Base-by-base conservation (phyloP, 2,888 invertebrate species). In the Caenorhabditis sinica region DNA sequence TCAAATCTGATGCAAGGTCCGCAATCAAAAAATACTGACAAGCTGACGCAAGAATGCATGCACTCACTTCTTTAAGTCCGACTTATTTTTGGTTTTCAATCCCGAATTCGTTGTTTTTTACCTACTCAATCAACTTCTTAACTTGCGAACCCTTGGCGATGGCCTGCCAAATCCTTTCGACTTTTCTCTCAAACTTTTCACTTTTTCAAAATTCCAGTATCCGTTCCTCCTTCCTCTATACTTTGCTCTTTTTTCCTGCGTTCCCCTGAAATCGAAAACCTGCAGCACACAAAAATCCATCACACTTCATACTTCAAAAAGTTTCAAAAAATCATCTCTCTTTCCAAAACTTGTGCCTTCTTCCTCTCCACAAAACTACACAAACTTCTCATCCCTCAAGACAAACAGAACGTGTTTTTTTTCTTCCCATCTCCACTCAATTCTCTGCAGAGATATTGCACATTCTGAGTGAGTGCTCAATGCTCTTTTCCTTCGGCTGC, bases 351-450 rank as follows among this genome's bases (percentile, higher is more conserved):
- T 51, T 66, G 65, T 75, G 74, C 28, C 65, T 43, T 43, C n/a
- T 40, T 23, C 9, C 33, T n/a, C 36, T 40, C 58, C 43, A 66
- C 23, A 20, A n/a, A 20, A 28, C 17, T 17, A 56, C 53, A 30
- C 53, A 36, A 36, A 36, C 33, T 36, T 36, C 33, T 36, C 33
- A 36, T 11, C n/a, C n/a, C 40, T 51, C 45, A 49, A 15, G 53
- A 60, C 74, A 75, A 75, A 75, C 65, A 75, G 65, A 75, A 75
- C 65, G n/a, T 65, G 56, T 63, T 63, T 74, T 51, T 63, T 61
- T 61, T 20, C 20, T 61, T 33, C 25, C 28, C 11, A 11, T 28
- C 11, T 63, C 40, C 40, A 40, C 40, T 40, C 40, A 13, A 40
- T 25, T 25, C 40, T 43, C 40, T 43, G 63, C 63, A 63, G 40